A percentile compares a stretch with the other conserved stretches of the same genome.
Conservation (phyloP, 2,113 vertebrate species). For the Baryphthengus martii region DNA sequence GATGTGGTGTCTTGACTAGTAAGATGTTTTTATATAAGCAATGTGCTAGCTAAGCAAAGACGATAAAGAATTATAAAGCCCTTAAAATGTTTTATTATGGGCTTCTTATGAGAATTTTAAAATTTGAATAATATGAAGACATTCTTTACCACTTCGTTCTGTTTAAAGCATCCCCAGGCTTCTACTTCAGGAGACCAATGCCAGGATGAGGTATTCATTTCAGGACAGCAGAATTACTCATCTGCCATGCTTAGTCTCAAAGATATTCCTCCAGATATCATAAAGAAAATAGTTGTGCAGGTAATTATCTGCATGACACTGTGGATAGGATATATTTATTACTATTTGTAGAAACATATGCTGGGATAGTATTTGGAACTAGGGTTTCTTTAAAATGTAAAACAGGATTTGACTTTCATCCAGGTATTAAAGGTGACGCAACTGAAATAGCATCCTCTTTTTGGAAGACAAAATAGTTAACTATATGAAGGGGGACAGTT, state of each 20-base stretch:
- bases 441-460: neutral
- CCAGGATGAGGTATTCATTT: conserved; percentile 86
- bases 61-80: neutral
- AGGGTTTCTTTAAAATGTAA: neutral
- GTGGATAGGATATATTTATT: neutral
- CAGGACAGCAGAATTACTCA: conserved; percentile 83
- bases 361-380: neutral
- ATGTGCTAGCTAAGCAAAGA: neutral
- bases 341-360: neutral
- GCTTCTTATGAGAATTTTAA: neutral
- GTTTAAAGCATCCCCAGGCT: conserved; percentile 72
- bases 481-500: neutral
- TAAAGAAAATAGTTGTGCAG: conserved; percentile 86
- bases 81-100: conserved; percentile 1
- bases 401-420: neutral
- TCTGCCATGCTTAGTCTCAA: conserved; percentile 70
- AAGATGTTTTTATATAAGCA: neutral
- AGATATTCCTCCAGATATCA: conserved; percentile 78
- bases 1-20: neutral
- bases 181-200: conserved; percentile 69
- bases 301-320: neutral
- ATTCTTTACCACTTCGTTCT: conserved; percentile 4
- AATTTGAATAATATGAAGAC: conserved; percentile 4
- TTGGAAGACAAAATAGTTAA: neutral
- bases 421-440: neutral